Percentiles rank a stretch among this genome's conserved stretches.
phyloP scores from a whole-genome alignment of 2,888 invertebrate species.

The Gasteruption jaculator region DNA sequence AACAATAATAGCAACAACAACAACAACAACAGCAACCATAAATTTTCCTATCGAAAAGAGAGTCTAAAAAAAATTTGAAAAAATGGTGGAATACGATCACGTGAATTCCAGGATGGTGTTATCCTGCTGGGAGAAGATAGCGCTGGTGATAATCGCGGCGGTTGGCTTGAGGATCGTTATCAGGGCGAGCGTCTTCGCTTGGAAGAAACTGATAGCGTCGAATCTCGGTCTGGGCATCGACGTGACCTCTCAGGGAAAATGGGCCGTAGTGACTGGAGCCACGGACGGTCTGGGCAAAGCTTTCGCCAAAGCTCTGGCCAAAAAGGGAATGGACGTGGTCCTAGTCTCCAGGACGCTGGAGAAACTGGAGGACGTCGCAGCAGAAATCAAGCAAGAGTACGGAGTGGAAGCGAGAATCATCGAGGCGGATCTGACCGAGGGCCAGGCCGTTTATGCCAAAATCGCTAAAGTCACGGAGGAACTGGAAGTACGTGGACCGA shows the following conservation, averaged over 20 bases:
- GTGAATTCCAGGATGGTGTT: constrained; percentile 37
- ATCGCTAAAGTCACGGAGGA: constrained; percentile 64
- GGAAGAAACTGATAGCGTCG: constrained; percentile 45
- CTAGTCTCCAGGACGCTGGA: constrained; percentile 73
- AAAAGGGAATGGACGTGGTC: constrained; percentile 71
- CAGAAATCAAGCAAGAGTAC: constrained; percentile 68
- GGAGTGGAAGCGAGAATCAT: constrained; percentile 74
- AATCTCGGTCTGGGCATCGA: constrained; percentile 41
- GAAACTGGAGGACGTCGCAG: constrained; percentile 69
- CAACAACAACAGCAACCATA: no score
- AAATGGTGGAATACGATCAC: not conserved
- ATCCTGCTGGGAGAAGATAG: constrained; percentile 44
- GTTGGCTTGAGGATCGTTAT: constrained; percentile 39
- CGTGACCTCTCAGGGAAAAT: constrained; percentile 40
- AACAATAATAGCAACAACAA: no score
- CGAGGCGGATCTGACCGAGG: constrained; percentile 76
- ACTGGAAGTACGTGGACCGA: constrained; percentile 48
- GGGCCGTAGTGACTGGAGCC: constrained; percentile 74
- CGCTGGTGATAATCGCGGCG: constrained; percentile 38
- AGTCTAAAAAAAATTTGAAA: not conserved
- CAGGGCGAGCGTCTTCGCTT: constrained; percentile 30
- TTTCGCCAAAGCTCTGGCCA: constrained; percentile 73
- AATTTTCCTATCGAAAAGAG: no score
- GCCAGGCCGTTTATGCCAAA: constrained; percentile 67
- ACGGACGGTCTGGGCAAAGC: constrained; percentile 90